Conservation (phyloP, 1,140 invertebrate genomes). For the Bacillus rossius region DNA sequence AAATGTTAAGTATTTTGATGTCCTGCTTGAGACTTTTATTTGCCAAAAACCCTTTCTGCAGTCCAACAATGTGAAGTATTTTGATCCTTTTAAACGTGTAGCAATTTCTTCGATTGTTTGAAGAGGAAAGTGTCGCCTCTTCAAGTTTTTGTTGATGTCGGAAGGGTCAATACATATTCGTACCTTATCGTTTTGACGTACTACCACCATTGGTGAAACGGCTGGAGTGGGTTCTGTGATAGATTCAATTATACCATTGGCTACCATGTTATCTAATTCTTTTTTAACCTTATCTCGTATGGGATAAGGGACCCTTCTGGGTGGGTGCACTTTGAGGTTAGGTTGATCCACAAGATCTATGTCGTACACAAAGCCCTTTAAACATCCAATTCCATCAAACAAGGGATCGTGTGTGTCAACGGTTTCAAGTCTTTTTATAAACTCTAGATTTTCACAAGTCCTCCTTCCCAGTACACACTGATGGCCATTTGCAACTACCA, state of each 20-base stretch:
- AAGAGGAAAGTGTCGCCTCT: slow-evolving; percentile 11
- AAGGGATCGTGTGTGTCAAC: background rate
- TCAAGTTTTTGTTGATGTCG: slow-evolving; percentile 6
- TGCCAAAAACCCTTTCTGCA: slow-evolving; percentile 15
- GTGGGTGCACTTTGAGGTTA: slow-evolving; percentile 7
- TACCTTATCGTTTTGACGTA: slow-evolving; percentile 6
- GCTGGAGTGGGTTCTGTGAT: slow-evolving; percentile 13
- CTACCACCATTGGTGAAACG: slow-evolving; percentile 10
- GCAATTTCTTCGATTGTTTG: slow-evolving; percentile 13
- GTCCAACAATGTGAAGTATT: slow-evolving; percentile 9
- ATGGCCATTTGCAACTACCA: background rate
- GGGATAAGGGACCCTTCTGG: slow-evolving; percentile 4
- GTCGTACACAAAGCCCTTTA: slow-evolving; percentile 13
- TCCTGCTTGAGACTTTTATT: slow-evolving; percentile 6
- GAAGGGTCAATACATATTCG: slow-evolving; percentile 8
- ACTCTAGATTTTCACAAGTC: background rate
- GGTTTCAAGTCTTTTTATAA: background rate
- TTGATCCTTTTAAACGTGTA: background rate
- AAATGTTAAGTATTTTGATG: slow-evolving; percentile 23
- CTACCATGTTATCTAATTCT: slow-evolving; percentile 12
- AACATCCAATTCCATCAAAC: slow-evolving; percentile 4
- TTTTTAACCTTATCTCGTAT: slow-evolving; percentile 9
- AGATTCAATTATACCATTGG: slow-evolving; percentile 8
- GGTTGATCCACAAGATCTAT: slow-evolving; percentile 14
- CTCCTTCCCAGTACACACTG: no score